phyloP scores from a whole-genome alignment of 1,140 invertebrate species.

The Drosophila albomicans region DNA sequence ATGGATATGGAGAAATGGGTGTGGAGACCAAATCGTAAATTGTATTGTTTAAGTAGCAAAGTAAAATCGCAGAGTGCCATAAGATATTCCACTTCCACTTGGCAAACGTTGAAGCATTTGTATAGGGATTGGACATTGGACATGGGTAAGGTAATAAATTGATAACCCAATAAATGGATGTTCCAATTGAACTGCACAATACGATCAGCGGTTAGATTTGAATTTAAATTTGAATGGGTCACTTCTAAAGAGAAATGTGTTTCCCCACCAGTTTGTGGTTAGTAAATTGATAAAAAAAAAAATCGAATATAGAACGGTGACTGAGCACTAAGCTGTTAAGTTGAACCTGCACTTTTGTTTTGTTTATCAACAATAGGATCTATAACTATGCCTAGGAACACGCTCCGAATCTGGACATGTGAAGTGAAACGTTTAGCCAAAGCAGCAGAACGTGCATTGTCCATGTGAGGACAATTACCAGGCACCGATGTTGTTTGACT shows the following conservation, averaged over 20 bases:
- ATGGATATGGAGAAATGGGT: neutral
- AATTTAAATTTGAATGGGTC: neutral
- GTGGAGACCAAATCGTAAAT: constrained; percentile 21
- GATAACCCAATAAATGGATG: constrained; percentile 43
- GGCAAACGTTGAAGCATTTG: constrained; percentile 51
- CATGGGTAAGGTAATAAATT: constrained; percentile 20
- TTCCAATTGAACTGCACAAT: constrained; percentile 7
- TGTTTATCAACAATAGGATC: too few relatives aligned
- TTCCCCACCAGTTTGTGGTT: too few relatives aligned
- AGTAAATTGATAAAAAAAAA: too few relatives aligned
- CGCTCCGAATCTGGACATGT: neutral
- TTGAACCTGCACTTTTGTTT: too few relatives aligned
- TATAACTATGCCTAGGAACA: constrained; percentile 2
- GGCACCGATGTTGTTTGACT: constrained; percentile 17
- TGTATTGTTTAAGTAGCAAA: constrained; percentile 72
- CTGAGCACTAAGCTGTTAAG: too few relatives aligned
- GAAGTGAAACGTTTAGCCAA: constrained; percentile 24
- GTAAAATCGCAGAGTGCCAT: constrained; percentile 61
- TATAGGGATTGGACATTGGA: constrained; percentile 41
- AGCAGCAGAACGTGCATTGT: constrained; percentile 20
- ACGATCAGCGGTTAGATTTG: constrained; percentile 8
- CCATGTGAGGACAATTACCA: neutral
- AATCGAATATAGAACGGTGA: too few relatives aligned
- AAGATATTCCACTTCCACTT: constrained; percentile 52
- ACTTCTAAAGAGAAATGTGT: neutral